A percentile compares a stretch with the other conserved stretches of the same genome.
These are phyloP conservation scores for Etheostoma nigrum DNA, from an alignment of 2,797 vertebrate genomes.

Conservation along the genomic window DNA sequence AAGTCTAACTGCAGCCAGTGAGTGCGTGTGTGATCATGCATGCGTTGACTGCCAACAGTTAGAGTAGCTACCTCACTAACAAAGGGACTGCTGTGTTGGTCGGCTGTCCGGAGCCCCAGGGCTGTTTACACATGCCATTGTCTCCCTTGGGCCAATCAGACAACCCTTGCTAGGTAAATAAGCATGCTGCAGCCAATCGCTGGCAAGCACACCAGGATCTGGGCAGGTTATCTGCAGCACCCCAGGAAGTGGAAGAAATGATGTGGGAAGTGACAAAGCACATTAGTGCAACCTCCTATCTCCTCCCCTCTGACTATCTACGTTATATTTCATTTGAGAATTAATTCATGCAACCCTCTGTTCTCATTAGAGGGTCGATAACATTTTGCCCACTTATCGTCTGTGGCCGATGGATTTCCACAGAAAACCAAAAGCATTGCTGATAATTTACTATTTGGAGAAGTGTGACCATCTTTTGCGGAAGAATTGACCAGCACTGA, in stretches of 20 bases:
- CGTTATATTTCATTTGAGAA: slow-evolving; percentile 64
- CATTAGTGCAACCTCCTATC: slow-evolving; percentile 42
- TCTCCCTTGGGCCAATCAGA: slow-evolving; percentile 76
- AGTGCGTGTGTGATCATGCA: slow-evolving; percentile 63
- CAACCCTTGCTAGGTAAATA: slow-evolving; percentile 77
- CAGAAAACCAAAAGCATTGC: slow-evolving; percentile 36
- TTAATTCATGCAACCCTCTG: slow-evolving; percentile 47
- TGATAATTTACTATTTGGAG: slow-evolving; percentile 38
- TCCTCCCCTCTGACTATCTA: slow-evolving; percentile 45
- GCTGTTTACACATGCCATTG: slow-evolving; percentile 77
- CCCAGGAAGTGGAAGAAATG: slow-evolving; percentile 67
- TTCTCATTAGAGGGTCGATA: slow-evolving; percentile 53
- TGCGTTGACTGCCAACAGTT: slow-evolving; percentile 62
- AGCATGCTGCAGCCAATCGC: slow-evolving; percentile 57
- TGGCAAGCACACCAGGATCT: slow-evolving; percentile 52
- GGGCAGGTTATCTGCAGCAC: slow-evolving; percentile 66
- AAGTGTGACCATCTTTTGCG: slow-evolving; percentile 30
- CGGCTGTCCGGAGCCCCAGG: slow-evolving; percentile 66
- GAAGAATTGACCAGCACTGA: slow-evolving; percentile 13
- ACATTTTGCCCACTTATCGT: slow-evolving; percentile 42
- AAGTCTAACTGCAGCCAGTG: slow-evolving; percentile 47
- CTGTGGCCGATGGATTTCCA: slow-evolving; percentile 69
- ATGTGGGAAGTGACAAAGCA: slow-evolving; percentile 65
- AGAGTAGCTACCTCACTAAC: slow-evolving; percentile 70
- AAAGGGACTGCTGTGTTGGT: slow-evolving; percentile 73